phyloP scores from a whole-genome alignment of 1,140 invertebrate species.

The Zaprionus ghesquierei region DNA sequence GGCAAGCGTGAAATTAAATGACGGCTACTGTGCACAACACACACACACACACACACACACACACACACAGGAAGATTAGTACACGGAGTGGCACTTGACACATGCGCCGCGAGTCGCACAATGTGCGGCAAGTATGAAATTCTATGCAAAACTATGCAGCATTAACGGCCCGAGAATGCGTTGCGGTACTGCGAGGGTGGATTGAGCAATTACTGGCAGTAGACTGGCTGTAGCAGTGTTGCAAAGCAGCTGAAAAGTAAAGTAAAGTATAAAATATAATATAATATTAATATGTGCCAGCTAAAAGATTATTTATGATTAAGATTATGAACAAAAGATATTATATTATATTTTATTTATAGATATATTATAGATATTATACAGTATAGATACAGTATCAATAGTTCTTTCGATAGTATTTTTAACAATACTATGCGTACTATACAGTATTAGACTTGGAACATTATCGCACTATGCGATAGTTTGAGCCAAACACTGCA shows the following conservation, averaged over 20 bases:
- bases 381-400: background rate
- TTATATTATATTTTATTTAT: too few relatives aligned
- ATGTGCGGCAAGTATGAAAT: slow-evolving; percentile 18
- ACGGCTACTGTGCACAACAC: slow-evolving; percentile 35
- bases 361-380: too few relatives aligned
- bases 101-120: slow-evolving; percentile 23
- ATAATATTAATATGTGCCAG: too few relatives aligned
- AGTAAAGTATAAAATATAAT: too few relatives aligned
- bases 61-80: background rate
- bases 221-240: too few relatives aligned
- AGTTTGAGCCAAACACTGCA: background rate
- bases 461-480: background rate
- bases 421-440: too few relatives aligned
- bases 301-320: too few relatives aligned
- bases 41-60: slow-evolving; percentile 3
- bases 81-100: slow-evolving; percentile 21
- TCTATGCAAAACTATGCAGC: slow-evolving; percentile 3
- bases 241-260: too few relatives aligned
- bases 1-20: slow-evolving; percentile 58
- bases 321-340: too few relatives aligned
- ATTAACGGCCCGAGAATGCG: background rate
- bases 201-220: too few relatives aligned
- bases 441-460: too few relatives aligned
- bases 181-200: background rate
- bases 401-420: background rate